Evolutionary conservation across 2,888 invertebrate species (phyloP), one percentile per base, ranked within the genome.

Genomic region (Cotesia congregata): DNA sequence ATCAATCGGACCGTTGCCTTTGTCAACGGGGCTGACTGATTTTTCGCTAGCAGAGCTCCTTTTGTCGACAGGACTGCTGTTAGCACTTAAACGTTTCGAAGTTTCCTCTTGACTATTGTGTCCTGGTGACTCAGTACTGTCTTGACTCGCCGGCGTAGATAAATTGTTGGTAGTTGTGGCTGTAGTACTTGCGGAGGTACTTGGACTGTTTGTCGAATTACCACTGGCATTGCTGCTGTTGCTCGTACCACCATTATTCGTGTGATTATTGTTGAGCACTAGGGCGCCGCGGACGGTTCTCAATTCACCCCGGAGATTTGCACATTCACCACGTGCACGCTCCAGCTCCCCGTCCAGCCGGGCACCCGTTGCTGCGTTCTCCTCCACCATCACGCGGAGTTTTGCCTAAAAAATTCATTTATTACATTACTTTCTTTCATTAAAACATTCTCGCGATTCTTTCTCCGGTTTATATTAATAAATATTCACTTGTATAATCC

Each of bases 301-400:
- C 77, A 92, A 87, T 83, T 92, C 92, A 39, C 90, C 90, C 70
- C 92, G 88, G 79, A 92, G 87, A 67, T 90, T 89, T 72, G 90
- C 90, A 83, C 92, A 91, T 85, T 94, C 94, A 81, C 93, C 92
- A 82, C 93, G 91, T 71, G 93, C 90, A 75, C 92, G 91, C 83
- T 93, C 93, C 84, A 93, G 92, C 88, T 94, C 93, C 78, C 90
- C 90, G 87, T 91, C 91, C 77, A 93, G 91, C 83, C 91, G 90
- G 82, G 88, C 88, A 78, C 89, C 88, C 79, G 90, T 90, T 79
- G 90, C 89, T 85, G 91, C 90, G 91, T 96, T 95, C 92, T 96
- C 96, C 91, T 96, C 96, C 88, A 96, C 95, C 96, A 96, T 96
- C 91, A 94, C 95, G 91, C 95, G 93, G 90, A 95, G 94, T 92